Evolutionary conservation across 2,888 invertebrate genomes (phyloP), one percentile per base, ranked within the genome.

Genomic region (Cheilosia impressa): DNA sequence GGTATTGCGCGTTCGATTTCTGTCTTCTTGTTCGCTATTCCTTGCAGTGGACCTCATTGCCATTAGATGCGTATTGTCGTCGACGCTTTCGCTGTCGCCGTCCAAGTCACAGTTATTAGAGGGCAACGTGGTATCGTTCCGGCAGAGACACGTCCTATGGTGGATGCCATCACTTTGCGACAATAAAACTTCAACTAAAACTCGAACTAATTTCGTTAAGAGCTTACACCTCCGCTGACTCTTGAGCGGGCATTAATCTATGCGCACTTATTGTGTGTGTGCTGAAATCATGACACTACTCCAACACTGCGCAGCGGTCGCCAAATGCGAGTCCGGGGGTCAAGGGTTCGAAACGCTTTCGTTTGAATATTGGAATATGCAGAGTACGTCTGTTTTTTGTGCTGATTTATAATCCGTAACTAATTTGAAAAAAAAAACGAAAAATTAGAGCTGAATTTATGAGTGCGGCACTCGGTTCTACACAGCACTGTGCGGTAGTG

Each of bases 131-230:
- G 60, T 63, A 63, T 69, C 45, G 63, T 71, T 63, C 38, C 69
- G 62, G 53, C 17, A 34, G 31, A 27, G 17, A 45, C 58, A 50
- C 43, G 60, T 17, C 60, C 58, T 65, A 68, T 68, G 58, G 31
- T 65, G 66, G 27, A 43, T 60, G 68, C 41, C 76, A 66, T 41
- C 27, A 27, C 27, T 31, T 41, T 43, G 65, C n/a, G 53, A 45
- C 55, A 90, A 90, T 90, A 89, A 89, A 60, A 91, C 91, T 90
- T 90, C 90, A 90, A 90, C 90, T 89, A 91, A 91, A 91, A 91
- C 90, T 91, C 88, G 90, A 91, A 90, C 91, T 91, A 91, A 91
- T 91, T 91, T 91, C 87, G 90, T 89, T 91, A 91, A 91, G 91
- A 91, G 91, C 91, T 90, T 91, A 85, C 80, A 85, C 81, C 85